Conservation (phyloP, 1,140 invertebrate genomes). For the Ips nitidus region DNA sequence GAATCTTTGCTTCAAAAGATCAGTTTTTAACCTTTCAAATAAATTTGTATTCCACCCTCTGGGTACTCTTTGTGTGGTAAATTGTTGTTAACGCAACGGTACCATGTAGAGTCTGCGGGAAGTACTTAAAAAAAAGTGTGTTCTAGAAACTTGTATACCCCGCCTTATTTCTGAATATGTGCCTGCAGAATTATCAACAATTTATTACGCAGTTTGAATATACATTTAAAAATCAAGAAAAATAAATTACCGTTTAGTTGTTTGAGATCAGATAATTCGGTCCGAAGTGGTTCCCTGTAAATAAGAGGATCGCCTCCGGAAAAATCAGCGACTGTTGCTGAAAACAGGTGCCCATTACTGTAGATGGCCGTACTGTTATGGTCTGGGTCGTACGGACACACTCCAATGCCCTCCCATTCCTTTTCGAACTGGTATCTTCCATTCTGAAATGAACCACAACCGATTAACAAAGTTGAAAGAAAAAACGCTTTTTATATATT, state of each 20-base stretch:
- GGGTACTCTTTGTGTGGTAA: too few relatives aligned
- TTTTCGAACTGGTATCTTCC: slow-evolving; percentile 57
- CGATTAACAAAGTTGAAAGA: not conserved
- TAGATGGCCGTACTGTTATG: slow-evolving; percentile 91
- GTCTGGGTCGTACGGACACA: slow-evolving; percentile 89
- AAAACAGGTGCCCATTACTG: slow-evolving; percentile 84
- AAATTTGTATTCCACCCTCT: too few relatives aligned
- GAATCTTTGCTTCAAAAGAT: too few relatives aligned
- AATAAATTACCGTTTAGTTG: slow-evolving; percentile 67
- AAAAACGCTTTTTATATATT: not conserved
- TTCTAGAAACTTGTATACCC: too few relatives aligned
- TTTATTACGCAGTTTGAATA: too few relatives aligned
- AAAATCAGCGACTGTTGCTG: slow-evolving; percentile 94
- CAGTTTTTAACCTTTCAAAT: too few relatives aligned
- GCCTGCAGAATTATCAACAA: too few relatives aligned
- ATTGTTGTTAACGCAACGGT: too few relatives aligned
- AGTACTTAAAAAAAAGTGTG: too few relatives aligned
- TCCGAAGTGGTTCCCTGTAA: slow-evolving; percentile 82
- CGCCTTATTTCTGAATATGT: too few relatives aligned
- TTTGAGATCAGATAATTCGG: slow-evolving; percentile 79
- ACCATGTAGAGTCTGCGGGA: too few relatives aligned
- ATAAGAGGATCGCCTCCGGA: slow-evolving; percentile 90
- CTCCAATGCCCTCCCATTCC: slow-evolving; percentile 79
- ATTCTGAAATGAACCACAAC: slow-evolving; percentile 55
- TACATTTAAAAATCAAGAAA: not conserved